A percentile compares a stretch with the other conserved stretches of the same genome.
These are phyloP conservation scores for Porites evermanni DNA, from an alignment of 92 coral and sea anemone genomes.

Conservation along the genomic window DNA sequence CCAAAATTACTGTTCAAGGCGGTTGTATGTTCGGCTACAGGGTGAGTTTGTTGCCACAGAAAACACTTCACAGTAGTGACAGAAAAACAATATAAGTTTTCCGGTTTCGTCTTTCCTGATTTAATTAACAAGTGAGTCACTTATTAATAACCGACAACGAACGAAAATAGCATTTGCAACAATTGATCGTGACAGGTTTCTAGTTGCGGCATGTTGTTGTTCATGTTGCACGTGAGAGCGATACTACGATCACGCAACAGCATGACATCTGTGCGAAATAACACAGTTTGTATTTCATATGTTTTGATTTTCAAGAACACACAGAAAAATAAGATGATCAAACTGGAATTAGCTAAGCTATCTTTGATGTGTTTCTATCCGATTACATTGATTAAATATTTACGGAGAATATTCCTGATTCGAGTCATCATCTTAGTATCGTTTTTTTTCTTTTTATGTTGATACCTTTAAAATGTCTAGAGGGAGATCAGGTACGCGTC, in stretches of 20 bases:
- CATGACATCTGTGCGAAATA: too few relatives aligned
- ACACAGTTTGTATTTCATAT: too few relatives aligned
- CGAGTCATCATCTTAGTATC: too few relatives aligned
- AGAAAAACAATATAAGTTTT: background rate
- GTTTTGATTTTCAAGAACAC: background rate
- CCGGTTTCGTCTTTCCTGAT: background rate
- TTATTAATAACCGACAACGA: background rate
- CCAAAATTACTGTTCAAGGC: background rate
- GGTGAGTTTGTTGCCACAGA: background rate
- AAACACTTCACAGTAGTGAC: background rate
- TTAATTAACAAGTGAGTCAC: too few relatives aligned
- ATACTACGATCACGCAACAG: background rate
- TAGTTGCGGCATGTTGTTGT: background rate
- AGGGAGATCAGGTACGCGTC: too few relatives aligned
- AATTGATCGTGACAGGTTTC: background rate
- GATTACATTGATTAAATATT: background rate
- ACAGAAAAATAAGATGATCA: background rate
- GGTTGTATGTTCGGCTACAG: background rate
- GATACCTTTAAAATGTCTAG: too few relatives aligned
- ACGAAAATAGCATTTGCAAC: background rate
- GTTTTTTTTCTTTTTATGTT: too few relatives aligned
- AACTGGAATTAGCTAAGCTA: background rate
- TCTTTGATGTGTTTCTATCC: background rate
- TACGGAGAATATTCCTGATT: background rate
- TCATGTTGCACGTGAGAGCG: background rate